A percentile compares a stretch with the other conserved stretches of the same genome.
phyloP scores from a whole-genome alignment of 2,888 invertebrate genomes.

The Spisula solida region DNA sequence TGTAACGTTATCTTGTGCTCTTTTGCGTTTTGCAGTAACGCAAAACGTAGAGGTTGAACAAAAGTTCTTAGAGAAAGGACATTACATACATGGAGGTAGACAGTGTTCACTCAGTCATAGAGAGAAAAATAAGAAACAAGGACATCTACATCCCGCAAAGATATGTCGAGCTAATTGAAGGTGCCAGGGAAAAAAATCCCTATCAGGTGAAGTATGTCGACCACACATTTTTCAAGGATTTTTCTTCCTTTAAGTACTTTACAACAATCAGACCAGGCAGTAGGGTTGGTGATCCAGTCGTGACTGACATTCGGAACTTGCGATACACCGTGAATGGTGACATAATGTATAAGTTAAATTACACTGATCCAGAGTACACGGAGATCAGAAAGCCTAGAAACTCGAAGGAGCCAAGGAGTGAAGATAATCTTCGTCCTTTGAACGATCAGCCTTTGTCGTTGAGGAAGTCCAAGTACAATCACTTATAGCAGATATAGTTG shows the following conservation, averaged over 20 bases:
- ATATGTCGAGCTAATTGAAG: conserved; percentile 44
- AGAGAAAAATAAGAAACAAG: conserved; percentile 49
- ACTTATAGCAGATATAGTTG: too few relatives aligned
- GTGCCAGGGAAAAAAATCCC: too few relatives aligned
- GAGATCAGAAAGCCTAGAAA: too few relatives aligned
- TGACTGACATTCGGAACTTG: conserved; percentile 47
- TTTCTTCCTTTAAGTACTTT: conserved; percentile 40
- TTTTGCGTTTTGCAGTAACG: too few relatives aligned
- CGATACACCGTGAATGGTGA: conserved; percentile 42
- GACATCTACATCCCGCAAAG: conserved; percentile 51
- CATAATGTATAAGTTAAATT: conserved; percentile 17
- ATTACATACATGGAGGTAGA: conserved; percentile 67
- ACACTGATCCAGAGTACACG: not conserved
- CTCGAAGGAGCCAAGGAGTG: too few relatives aligned
- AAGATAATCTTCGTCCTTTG: too few relatives aligned
- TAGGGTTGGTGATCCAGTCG: conserved; percentile 57
- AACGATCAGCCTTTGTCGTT: too few relatives aligned
- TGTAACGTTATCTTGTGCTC: too few relatives aligned
- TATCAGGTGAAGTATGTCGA: not conserved
- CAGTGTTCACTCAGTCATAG: conserved; percentile 56
- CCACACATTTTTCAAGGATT: not conserved
- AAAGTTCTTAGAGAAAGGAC: conserved; percentile 46
- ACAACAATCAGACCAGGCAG: conserved; percentile 48
- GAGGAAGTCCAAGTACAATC: too few relatives aligned
- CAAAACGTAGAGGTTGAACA: too few relatives aligned